Evolutionary conservation across 2,797 vertebrate genomes (phyloP), one percentile per base, ranked within the genome.

Genomic region (Acrossocheilus wenchowensis): DNA sequence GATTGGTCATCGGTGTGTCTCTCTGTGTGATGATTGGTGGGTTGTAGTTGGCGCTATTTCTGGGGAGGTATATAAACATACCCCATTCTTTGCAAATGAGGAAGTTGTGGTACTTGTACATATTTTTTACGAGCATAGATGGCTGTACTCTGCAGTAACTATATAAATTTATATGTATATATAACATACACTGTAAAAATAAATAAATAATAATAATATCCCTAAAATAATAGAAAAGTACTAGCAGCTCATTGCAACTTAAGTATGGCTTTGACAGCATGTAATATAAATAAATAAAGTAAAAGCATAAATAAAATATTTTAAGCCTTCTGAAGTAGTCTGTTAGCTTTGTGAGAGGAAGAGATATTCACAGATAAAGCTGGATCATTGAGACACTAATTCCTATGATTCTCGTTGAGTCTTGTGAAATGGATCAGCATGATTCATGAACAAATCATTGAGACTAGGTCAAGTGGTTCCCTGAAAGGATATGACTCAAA

Each of bases 21-120:
- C 45, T 21, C 39, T 86, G 88, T 68, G 89, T 92, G 96, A 96
- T 96, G 96, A 97, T 81, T 36, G 0, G 75, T 8, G 39, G 95
- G 97, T 75, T 34, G 0, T 57, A 5, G 41, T 3, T 39, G 41
- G 88, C 87, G 92, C 96, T 98, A 98, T 98, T 98, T 98, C 97
- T 97, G 97, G 97, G 91, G 93, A 88, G 77, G 93, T 97, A 98
- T 98, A 97, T 97, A 98, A 94, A 2, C 71, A 21, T 84, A 34
- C 19, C 6, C 8, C 30, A 30, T 64, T 36, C 19, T 6, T n/a
- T 19, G 10, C 3, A 41, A 62, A 23, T 39, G 43, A 50, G 73
- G 72, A 77, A 78, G 60, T 52, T 77, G 30, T 36, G 30, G 74
- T 36, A 17, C 14, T 34, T 17, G 30, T 9, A 7, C 6, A 19